phyloP scores from a whole-genome alignment of 2,888 invertebrate species.

The Philopedon plagiatum region DNA sequence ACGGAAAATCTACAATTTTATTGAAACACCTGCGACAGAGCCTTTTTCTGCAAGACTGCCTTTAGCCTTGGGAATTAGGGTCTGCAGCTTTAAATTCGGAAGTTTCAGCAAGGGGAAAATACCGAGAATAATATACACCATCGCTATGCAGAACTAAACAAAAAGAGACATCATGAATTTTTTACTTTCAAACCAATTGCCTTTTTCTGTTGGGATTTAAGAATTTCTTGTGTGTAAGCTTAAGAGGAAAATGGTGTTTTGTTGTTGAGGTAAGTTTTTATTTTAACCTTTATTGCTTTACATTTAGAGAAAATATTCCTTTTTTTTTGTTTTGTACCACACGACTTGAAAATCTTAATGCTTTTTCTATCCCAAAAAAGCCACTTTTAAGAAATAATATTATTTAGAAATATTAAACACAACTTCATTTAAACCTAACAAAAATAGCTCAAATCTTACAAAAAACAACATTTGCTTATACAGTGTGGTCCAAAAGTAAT shows the following conservation, averaged over 20 bases:
- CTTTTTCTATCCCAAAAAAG: no score
- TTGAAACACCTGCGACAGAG: constrained; percentile 42
- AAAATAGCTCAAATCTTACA: no score
- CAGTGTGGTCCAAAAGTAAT: no score
- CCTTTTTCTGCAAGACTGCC: constrained; percentile 46
- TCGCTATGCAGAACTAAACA: constrained; percentile 43
- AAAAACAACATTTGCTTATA: no score
- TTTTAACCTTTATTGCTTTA: neutral
- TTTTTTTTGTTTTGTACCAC: no score
- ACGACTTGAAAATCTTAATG: no score
- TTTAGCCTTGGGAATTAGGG: constrained; percentile 31
- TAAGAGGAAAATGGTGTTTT: constrained; percentile 34
- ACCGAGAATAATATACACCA: constrained; percentile 37
- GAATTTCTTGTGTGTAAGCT: constrained; percentile 7
- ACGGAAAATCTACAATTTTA: constrained; percentile 33
- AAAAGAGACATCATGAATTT: constrained; percentile 41
- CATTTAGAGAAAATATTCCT: neutral
- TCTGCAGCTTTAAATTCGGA: constrained; percentile 34
- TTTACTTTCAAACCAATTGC: constrained; percentile 39
- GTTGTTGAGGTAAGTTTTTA: constrained; percentile 26
- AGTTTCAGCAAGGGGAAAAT: constrained; percentile 33
- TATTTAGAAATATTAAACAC: no score
- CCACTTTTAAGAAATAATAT: no score
- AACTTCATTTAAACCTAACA: no score
- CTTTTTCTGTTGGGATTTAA: constrained; percentile 38